Evolutionary conservation across 2,888 invertebrate genomes (phyloP).

Genomic region (Andricus curvator): DNA sequence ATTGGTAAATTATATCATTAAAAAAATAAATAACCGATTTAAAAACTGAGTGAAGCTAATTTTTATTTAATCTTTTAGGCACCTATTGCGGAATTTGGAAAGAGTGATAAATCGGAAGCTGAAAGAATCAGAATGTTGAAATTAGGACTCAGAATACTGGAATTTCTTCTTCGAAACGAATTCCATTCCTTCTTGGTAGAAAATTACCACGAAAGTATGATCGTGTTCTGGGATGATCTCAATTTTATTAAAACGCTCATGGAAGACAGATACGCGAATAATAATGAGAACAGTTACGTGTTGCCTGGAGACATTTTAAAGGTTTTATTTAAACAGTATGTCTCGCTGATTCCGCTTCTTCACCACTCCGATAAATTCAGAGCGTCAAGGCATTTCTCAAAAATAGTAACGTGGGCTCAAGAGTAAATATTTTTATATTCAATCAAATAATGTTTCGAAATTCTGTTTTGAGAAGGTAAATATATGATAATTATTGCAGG

Average conservation of each 20-base stretch:
- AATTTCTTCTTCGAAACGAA: constrained; percentile 49
- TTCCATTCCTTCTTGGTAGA: constrained; percentile 51
- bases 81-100: not conserved
- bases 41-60: not conserved
- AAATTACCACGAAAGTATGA: constrained; percentile 52
- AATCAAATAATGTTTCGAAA: not conserved
- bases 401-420: constrained; percentile 55
- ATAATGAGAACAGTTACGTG: constrained; percentile 15
- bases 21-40: not conserved
- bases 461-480: constrained; percentile 4
- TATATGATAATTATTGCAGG: constrained; percentile 46
- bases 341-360: constrained; percentile 53
- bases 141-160: constrained; percentile 51
- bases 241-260: constrained; percentile 49
- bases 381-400: constrained; percentile 52
- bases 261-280: constrained; percentile 45
- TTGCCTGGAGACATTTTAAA: constrained; percentile 46
- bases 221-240: constrained; percentile 54
- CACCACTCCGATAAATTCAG: constrained; percentile 54
- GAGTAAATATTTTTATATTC: constrained; percentile 40
- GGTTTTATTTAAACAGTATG: constrained; percentile 54
- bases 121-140: constrained; percentile 47
- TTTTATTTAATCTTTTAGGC: not conserved
- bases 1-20: not conserved
- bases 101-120: not conserved